Conservation (phyloP, 2,797 vertebrate genomes). For the Artibeus jamaicensis region DNA sequence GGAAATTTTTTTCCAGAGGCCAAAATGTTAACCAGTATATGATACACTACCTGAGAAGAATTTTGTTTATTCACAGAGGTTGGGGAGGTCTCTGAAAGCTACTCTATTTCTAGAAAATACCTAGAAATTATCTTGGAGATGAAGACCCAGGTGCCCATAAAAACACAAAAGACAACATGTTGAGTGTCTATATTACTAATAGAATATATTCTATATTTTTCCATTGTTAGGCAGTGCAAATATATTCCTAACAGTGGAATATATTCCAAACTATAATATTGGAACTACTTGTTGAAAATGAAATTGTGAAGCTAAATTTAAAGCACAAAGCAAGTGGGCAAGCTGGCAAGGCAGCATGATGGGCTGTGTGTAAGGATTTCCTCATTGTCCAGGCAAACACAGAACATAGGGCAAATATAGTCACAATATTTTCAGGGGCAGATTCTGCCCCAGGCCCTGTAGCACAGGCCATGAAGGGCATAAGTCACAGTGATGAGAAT, state of each 20-base stretch:
- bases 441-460: neutral
- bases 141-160: neutral
- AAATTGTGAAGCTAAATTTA: neutral
- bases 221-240: no score
- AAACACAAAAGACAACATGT: neutral
- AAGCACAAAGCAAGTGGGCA: neutral
- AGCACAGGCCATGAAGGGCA: rapidly evolving
- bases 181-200: neutral
- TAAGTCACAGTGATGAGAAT: neutral
- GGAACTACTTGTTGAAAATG: neutral
- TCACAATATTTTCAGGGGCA: neutral
- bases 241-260: no score
- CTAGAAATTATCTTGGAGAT: neutral
- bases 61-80: neutral
- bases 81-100: neutral
- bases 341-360: neutral
- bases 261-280: neutral
- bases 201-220: no score
- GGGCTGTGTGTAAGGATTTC: neutral
- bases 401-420: neutral
- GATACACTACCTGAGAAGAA: neutral
- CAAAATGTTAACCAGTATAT: neutral
- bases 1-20: neutral
- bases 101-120: neutral
- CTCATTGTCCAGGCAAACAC: neutral